These are phyloP conservation scores for Drosophila lacicola DNA, from an alignment of 2,888 invertebrate species.

Conservation along the genomic window DNA sequence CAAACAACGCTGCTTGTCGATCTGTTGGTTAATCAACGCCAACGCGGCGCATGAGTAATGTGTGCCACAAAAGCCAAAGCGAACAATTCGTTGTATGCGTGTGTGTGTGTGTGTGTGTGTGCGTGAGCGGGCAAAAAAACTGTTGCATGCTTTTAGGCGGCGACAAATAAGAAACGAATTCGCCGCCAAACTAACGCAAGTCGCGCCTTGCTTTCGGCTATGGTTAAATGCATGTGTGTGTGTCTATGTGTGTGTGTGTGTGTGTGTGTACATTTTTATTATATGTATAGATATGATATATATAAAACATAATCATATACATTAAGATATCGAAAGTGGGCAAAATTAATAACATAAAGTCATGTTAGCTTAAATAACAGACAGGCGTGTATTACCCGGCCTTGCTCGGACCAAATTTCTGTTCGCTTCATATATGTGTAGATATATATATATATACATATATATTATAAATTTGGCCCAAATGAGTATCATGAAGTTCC, in stretches of 20 bases:
- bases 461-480: too few relatives aligned
- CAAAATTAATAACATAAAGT: too few relatives aligned
- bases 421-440: too few relatives aligned
- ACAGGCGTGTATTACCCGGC: too few relatives aligned
- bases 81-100: background rate
- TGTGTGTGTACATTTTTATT: background rate
- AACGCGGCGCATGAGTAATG: constrained; percentile 48
- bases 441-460: too few relatives aligned
- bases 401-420: too few relatives aligned
- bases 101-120: too few relatives aligned
- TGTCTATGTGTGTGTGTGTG: background rate
- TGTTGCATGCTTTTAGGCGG: constrained; percentile 56
- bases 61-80: background rate
- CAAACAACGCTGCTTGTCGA: constrained; percentile 82
- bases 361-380: too few relatives aligned
- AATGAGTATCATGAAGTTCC: too few relatives aligned
- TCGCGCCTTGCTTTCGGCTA: background rate
- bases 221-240: background rate
- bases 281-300: background rate
- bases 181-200: too few relatives aligned
- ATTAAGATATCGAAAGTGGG: too few relatives aligned
- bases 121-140: constrained; percentile 14
- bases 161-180: background rate
- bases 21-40: constrained; percentile 64
- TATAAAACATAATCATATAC: background rate